phyloP scores from a whole-genome alignment of 2,113 vertebrate species.

The Chionodraco myersi region DNA sequence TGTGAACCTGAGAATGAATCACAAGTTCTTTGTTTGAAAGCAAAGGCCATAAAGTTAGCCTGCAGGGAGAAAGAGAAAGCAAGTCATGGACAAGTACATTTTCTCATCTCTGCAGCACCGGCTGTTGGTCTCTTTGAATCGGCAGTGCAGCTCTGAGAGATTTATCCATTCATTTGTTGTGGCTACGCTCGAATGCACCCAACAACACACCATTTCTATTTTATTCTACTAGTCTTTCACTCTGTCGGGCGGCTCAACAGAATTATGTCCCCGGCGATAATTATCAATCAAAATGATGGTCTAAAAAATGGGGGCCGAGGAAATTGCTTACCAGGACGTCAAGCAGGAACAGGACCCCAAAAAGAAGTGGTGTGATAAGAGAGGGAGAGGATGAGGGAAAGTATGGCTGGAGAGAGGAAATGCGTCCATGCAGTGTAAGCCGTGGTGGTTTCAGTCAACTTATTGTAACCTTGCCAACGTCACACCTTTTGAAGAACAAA shows the following conservation, averaged over 20 bases:
- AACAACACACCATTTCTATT: constrained; percentile 81
- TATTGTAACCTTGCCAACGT: neutral
- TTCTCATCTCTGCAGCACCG: constrained; percentile 57
- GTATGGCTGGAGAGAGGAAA: constrained; percentile 5
- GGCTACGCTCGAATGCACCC: constrained; percentile 78
- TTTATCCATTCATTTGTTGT: constrained; percentile 87
- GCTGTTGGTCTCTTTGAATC: constrained; percentile 57
- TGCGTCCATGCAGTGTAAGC: constrained; percentile 19
- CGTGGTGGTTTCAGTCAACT: constrained; percentile 9
- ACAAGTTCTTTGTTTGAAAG: constrained; percentile 54
- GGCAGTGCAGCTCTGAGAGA: constrained; percentile 74
- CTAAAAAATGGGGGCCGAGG: constrained; percentile 75
- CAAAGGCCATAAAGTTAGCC: constrained; percentile 56
- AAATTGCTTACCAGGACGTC: constrained; percentile 75
- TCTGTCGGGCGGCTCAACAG: constrained; percentile 75
- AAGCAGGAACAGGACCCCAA: constrained; percentile 60
- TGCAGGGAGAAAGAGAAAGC: constrained; percentile 45
- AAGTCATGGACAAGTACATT: constrained; percentile 52
- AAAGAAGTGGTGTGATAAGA: constrained; percentile 47
- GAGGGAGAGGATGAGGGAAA: constrained; percentile 8
- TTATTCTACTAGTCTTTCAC: constrained; percentile 81
- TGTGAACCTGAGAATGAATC: constrained; percentile 46
- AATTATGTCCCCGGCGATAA: constrained; percentile 82
- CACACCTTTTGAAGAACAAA: constrained; percentile 19
- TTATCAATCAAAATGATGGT: constrained; percentile 85